Conservation (phyloP, 2,113 vertebrate genomes). For the Macroglossus sobrinus region DNA sequence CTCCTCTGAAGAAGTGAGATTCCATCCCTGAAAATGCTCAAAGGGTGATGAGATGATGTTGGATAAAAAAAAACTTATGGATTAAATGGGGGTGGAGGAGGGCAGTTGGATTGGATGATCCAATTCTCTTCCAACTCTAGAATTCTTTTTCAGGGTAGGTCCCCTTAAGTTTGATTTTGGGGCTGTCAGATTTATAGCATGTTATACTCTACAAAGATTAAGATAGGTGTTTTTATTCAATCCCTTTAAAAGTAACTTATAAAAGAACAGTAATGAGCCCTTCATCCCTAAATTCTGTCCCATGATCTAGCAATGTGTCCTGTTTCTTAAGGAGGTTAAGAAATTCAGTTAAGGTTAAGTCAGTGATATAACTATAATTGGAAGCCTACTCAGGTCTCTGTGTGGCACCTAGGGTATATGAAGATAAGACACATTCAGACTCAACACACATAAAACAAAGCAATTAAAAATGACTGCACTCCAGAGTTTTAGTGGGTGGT, state of each 20-base stretch:
- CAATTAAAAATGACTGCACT: fast-evolving
- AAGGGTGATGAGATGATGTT: background rate
- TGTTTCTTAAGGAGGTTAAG: background rate
- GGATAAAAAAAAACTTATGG: background rate
- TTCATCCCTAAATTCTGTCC: background rate
- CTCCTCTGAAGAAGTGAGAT: background rate
- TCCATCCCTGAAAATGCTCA: background rate
- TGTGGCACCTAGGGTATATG: fast-evolving
- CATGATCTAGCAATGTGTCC: background rate
- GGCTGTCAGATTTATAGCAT: background rate
- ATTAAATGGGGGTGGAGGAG: background rate
- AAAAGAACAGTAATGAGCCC: background rate
- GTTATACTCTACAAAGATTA: background rate
- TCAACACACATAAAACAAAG: background rate
- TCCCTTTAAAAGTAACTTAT: background rate
- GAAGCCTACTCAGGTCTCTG: background rate
- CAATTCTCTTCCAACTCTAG: background rate
- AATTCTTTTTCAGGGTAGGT: background rate
- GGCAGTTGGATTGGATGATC: background rate
- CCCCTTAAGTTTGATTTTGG: background rate
- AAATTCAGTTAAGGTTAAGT: background rate
- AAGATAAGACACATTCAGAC: too few relatives aligned
- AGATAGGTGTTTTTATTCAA: background rate
- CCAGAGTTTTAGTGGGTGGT: background rate
- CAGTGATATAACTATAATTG: background rate